Conservation (phyloP, 2,113 vertebrate genomes). For the Brienomyrus brachyistius region DNA sequence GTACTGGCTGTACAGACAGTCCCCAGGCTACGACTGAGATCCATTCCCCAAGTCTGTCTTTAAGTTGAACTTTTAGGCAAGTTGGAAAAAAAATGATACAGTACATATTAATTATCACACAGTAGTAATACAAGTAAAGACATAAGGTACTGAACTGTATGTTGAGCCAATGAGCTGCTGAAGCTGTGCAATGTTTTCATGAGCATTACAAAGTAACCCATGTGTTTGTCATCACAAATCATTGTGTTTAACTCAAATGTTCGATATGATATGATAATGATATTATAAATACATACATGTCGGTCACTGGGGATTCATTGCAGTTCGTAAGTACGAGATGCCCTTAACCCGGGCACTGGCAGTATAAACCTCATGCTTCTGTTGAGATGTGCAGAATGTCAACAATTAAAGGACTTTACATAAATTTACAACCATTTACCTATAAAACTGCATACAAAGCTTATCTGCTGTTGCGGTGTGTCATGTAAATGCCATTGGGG, state of each 20-base stretch:
- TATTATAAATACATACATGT: background rate
- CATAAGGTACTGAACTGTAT: background rate
- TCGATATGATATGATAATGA: background rate
- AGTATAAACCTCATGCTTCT: background rate
- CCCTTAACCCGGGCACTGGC: background rate
- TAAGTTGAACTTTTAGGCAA: background rate
- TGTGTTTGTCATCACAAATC: background rate
- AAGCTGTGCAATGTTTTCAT: background rate
- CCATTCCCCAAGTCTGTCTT: background rate
- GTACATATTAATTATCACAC: background rate
- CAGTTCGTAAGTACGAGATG: background rate
- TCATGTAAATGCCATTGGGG: background rate
- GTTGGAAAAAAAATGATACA: background rate
- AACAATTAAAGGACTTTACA: background rate
- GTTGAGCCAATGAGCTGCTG: background rate
- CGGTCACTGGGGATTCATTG: background rate
- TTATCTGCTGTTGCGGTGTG: background rate
- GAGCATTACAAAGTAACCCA: background rate
- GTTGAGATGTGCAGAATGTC: background rate
- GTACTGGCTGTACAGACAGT: too few species aligned
- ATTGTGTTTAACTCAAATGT: background rate
- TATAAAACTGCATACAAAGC: background rate
- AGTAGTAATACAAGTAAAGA: background rate
- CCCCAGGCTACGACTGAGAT: background rate
- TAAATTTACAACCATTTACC: background rate